phyloP scores from a whole-genome alignment of 2,797 vertebrate species.

The Gadopsis bispinosus region DNA sequence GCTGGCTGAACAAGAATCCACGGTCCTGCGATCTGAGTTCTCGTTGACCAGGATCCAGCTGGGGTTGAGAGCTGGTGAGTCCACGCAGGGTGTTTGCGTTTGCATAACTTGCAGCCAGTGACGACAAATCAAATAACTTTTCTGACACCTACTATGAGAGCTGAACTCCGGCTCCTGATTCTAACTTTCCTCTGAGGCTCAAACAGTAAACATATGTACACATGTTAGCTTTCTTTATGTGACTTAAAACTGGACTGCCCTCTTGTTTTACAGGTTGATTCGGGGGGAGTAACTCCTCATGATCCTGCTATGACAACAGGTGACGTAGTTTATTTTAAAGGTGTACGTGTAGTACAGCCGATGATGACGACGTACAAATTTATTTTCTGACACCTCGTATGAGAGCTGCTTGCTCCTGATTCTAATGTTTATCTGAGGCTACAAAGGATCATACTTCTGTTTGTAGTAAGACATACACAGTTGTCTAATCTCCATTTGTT shows the following conservation, averaged over 20 bases:
- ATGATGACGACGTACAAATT: constrained; percentile 36
- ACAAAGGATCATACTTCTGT: neutral
- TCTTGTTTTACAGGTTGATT: constrained; percentile 9
- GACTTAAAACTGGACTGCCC: neutral
- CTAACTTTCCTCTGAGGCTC: constrained; percentile 62
- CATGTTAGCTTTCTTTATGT: neutral
- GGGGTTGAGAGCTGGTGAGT: constrained; percentile 4
- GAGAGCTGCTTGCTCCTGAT: constrained; percentile 60
- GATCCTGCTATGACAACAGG: neutral
- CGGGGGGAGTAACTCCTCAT: neutral
- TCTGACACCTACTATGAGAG: constrained; percentile 75
- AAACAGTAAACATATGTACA: rapidly evolving
- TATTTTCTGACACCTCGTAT: constrained; percentile 67
- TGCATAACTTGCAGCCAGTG: constrained; percentile 35
- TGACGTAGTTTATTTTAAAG: neutral
- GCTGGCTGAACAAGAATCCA: too few species aligned
- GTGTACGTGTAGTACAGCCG: neutral
- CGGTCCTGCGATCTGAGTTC: neutral
- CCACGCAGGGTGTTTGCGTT: rapidly evolving
- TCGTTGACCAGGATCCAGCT: neutral
- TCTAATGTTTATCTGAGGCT: constrained; percentile 48
- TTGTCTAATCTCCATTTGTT: constrained; percentile 13
- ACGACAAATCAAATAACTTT: constrained; percentile 59
- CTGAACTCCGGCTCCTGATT: constrained; percentile 59
- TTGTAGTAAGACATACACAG: too few species aligned